Conservation (phyloP, 2,113 vertebrate genomes). For the Psittacus erithacus region DNA sequence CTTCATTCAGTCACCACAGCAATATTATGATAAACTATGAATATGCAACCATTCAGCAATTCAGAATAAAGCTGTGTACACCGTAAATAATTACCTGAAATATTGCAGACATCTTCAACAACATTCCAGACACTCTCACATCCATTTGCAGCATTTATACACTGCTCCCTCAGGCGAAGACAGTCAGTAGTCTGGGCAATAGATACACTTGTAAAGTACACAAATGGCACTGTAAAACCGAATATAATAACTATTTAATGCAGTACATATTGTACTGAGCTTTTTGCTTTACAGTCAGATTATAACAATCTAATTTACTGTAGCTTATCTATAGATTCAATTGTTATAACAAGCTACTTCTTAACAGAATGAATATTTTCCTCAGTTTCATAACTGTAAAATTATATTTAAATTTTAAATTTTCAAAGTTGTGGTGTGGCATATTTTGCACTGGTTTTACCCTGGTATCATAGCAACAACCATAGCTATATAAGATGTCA, state of each 20-base stretch:
- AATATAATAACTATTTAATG: background rate
- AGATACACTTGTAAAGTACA: constrained; percentile 26
- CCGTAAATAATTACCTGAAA: constrained; percentile 69
- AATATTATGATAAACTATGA: background rate
- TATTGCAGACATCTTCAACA: constrained; percentile 68
- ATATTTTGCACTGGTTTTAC: background rate
- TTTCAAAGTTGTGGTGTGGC: background rate
- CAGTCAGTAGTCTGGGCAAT: constrained; percentile 53
- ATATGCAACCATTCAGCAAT: background rate
- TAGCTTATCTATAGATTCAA: background rate
- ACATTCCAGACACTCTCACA: constrained; percentile 67
- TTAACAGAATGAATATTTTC: background rate
- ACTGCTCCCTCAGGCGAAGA: constrained; percentile 59
- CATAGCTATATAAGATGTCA: background rate
- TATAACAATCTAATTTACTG: background rate
- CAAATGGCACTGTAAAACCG: constrained; percentile 62
- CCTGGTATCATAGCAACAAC: background rate
- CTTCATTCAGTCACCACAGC: background rate
- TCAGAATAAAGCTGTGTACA: background rate
- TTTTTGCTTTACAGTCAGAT: background rate
- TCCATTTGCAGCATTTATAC: constrained; percentile 29
- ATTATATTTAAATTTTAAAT: background rate
- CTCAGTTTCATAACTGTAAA: background rate
- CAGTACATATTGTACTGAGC: background rate
- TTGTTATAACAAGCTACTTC: background rate